Conservation (phyloP, 2,797 vertebrate genomes). For the Pagetopsis macropterus region DNA sequence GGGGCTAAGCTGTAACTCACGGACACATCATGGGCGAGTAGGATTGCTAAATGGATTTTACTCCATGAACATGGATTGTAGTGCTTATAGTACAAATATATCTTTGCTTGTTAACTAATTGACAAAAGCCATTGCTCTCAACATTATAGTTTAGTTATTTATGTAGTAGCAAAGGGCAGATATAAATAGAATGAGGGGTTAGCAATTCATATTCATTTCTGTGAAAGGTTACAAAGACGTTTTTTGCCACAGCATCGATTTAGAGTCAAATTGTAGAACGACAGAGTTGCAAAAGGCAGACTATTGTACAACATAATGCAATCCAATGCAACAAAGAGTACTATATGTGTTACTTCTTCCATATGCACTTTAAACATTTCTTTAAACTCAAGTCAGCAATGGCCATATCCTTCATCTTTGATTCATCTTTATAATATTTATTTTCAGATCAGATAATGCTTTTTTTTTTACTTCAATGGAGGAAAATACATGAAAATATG, state of each 20-base stretch:
- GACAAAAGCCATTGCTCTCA: slow-evolving; percentile 6
- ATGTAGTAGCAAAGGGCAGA: slow-evolving; percentile 14
- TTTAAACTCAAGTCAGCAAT: background rate
- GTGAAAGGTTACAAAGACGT: slow-evolving; percentile 22
- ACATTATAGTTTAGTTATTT: slow-evolving; percentile 8
- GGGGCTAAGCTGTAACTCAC: slow-evolving; percentile 55
- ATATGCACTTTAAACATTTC: background rate
- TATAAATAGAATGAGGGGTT: slow-evolving; percentile 16
- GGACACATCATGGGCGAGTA: slow-evolving; percentile 48
- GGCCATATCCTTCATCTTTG: slow-evolving; percentile 1
- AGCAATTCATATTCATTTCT: slow-evolving; percentile 26
- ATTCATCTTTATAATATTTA: background rate
- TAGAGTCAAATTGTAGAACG: slow-evolving; percentile 13
- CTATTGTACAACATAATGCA: background rate
- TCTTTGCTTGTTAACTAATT: slow-evolving; percentile 19
- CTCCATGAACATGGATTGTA: slow-evolving; percentile 21
- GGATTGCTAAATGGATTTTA: slow-evolving; percentile 39
- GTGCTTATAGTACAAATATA: slow-evolving; percentile 2
- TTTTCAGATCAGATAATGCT: background rate
- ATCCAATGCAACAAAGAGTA: background rate
- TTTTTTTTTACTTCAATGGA: slow-evolving; percentile 6
- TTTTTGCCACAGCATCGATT: slow-evolving; percentile 28
- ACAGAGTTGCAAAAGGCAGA: slow-evolving; percentile 11
- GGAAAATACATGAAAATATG: too few relatives aligned
- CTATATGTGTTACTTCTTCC: background rate